Conservation (phyloP, 1,140 invertebrate species). For the Microplitis mediator region DNA sequence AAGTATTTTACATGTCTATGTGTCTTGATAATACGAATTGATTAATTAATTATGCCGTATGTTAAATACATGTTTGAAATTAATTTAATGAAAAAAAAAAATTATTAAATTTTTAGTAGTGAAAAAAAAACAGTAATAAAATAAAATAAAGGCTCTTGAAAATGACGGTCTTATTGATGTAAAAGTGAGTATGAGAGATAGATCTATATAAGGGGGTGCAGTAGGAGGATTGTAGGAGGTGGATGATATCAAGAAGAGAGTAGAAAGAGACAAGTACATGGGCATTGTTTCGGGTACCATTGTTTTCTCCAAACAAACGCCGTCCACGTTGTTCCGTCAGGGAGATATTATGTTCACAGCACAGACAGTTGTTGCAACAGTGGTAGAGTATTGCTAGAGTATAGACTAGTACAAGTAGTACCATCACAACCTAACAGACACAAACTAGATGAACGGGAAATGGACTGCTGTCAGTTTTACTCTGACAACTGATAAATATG, state of each 20-base stretch:
- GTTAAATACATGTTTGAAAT: too few relatives aligned
- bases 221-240: neutral
- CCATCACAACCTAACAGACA: neutral
- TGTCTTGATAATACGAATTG: too few relatives aligned
- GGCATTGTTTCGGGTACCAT: slow-evolving; percentile 59
- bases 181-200: neutral
- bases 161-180: neutral
- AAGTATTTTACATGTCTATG: too few relatives aligned
- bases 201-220: too few relatives aligned
- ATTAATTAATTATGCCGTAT: too few relatives aligned
- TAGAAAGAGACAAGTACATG: slow-evolving; percentile 38
- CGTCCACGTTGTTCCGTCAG: slow-evolving; percentile 60
- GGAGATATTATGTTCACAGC: slow-evolving; percentile 55
- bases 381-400: too few relatives aligned
- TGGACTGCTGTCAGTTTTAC: slow-evolving; percentile 62
- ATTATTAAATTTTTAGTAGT: too few relatives aligned
- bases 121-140: too few relatives aligned
- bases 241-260: slow-evolving; percentile 26
- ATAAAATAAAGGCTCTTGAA: too few relatives aligned
- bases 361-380: slow-evolving; percentile 17
- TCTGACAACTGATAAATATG: slow-evolving; percentile 53
- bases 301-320: slow-evolving; percentile 60
- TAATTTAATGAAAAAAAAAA: too few relatives aligned
- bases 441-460: slow-evolving; percentile 57
- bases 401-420: too few relatives aligned